These are phyloP conservation scores for Drosophila tripunctata DNA, from an alignment of 2,888 invertebrate genomes.

Conservation along the genomic window DNA sequence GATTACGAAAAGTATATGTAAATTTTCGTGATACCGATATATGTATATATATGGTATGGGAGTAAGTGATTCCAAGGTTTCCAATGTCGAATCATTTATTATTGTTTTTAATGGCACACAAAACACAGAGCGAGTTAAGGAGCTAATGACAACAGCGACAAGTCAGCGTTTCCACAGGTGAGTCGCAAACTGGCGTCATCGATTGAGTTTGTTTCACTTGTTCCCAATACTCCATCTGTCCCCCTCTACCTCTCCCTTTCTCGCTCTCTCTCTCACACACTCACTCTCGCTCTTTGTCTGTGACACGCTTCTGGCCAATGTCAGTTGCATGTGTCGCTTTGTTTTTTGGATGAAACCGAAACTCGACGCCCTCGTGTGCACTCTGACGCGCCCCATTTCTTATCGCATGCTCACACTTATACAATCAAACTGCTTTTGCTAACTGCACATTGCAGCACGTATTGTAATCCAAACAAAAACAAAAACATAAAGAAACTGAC, in stretches of 20 bases:
- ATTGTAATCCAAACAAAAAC: constrained; percentile 4
- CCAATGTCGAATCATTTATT: constrained; percentile 66
- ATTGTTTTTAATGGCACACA: constrained; percentile 59
- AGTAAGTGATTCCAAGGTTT: constrained; percentile 60
- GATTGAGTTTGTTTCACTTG: background rate
- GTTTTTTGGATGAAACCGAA: constrained; percentile 36
- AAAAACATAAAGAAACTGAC: background rate
- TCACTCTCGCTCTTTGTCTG: no score
- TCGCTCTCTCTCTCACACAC: background rate
- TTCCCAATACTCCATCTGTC: background rate
- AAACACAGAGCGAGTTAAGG: background rate
- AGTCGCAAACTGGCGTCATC: constrained; percentile 22
- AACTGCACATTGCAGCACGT: constrained; percentile 51
- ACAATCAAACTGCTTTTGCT: constrained; percentile 19
- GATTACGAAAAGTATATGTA: constrained; percentile 69
- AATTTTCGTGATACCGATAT: constrained; percentile 48
- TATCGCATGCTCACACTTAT: constrained; percentile 43
- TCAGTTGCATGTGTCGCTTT: constrained; percentile 56
- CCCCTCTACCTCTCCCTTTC: background rate
- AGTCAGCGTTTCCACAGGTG: constrained; percentile 63
- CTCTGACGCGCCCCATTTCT: constrained; percentile 61
- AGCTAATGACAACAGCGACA: constrained; percentile 75
- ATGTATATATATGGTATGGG: background rate
- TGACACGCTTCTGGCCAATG: constrained; percentile 74
- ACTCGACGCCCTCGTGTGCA: constrained; percentile 53